Evolutionary conservation across 2,888 invertebrate genomes (phyloP), one percentile per base, ranked within the genome.

Genomic region (Crossocerus cetratus): DNA sequence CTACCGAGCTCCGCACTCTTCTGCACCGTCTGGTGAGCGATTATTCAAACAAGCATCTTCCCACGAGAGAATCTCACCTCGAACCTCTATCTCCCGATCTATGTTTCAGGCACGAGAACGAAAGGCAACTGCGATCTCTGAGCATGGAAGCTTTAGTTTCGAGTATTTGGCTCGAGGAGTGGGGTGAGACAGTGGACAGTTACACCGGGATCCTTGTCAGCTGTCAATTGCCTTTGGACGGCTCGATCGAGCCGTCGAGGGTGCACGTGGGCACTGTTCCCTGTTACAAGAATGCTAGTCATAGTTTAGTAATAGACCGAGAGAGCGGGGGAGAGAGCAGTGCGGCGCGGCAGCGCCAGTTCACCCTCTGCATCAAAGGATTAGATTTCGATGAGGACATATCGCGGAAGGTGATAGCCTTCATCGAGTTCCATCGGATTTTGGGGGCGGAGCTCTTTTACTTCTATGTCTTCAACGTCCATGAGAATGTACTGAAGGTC

Each of bases 341-440:
- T 11, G 42, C 59, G 18, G 45, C 43, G 13, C 57, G 59, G 4
- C 74, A 68, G 13, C 62, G 91, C 79, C 91, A 91, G 49, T 94
- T 95, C 79, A 94, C 93, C 13, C 90, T 95, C 55, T 95, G 95
- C 84, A 94, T 95, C 1, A 95, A 95, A 89, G 95, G 95, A 65
- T 89, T 95, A 89, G 92, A 93, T 81, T 95, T 94, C 81, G 86
- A 91, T 60, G 91, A 91, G 76, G 94, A 95, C 82, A 92, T 94
- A 59, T 93, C 94, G 3, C 90, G 90, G 23, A 91, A 91, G 65
- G 86, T 96, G 60, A 90, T 95, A 2, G 94, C 95, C 86, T 96
- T 96, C 94, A 91, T 96, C 69, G 94, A 95, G 89, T 91, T 93
- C 0, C 93, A 94, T 82, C 92, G 91, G 80, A 91, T 95, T 75